Evolutionary conservation across 2,113 vertebrate species (phyloP).

Genomic region (Solea senegalensis): DNA sequence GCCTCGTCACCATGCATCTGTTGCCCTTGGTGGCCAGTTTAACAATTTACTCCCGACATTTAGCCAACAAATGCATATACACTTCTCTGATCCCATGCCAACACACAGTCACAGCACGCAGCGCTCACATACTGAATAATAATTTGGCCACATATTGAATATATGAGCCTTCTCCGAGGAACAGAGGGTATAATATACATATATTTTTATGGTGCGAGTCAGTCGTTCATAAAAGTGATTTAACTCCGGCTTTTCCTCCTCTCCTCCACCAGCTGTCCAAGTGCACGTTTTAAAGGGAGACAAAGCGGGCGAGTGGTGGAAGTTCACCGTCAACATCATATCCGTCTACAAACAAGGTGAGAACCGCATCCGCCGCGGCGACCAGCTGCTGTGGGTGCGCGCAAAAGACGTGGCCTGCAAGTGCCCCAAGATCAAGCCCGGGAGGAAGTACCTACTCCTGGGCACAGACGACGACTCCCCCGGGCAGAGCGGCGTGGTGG

Average conservation of each 20-base stretch:
- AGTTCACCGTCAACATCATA: constrained; percentile 97
- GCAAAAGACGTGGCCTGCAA: constrained; percentile 96
- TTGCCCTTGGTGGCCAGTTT: neutral
- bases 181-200: neutral
- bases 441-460: constrained; percentile 96
- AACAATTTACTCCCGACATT: neutral
- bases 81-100: neutral
- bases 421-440: constrained; percentile 95
- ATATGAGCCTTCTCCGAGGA: no score
- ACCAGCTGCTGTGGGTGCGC: constrained; percentile 97
- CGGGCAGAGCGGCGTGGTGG: constrained; percentile 95
- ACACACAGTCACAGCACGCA: neutral
- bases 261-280: constrained; percentile 86
- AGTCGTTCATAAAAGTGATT: neutral
- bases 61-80: neutral
- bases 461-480: constrained; percentile 92
- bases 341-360: constrained; percentile 97
- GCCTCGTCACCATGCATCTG: neutral
- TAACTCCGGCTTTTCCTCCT: constrained; percentile 9
- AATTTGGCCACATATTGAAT: no score
- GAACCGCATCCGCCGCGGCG: constrained; percentile 93
- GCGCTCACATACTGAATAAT: neutral
- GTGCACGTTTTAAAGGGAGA: constrained; percentile 95
- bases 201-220: neutral
- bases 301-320: constrained; percentile 97